A percentile compares a stretch with the other conserved stretches of the same genome.
These are phyloP conservation scores for Leptopilina clavipes DNA, from an alignment of 1,140 invertebrate genomes.

Conservation along the genomic window DNA sequence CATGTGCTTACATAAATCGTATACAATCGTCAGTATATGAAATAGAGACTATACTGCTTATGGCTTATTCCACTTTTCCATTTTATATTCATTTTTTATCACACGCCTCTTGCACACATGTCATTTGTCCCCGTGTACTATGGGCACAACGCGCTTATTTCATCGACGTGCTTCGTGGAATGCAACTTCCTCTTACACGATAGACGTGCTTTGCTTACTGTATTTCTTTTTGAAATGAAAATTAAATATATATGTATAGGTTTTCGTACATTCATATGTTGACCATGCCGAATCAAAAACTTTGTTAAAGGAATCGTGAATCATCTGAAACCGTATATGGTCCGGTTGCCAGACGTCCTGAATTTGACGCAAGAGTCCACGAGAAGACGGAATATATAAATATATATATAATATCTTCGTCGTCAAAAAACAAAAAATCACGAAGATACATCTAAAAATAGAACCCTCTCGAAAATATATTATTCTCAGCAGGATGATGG, in stretches of 20 bases:
- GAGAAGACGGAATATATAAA: neutral
- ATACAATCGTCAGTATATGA: neutral
- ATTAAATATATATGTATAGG: neutral
- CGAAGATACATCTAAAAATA: neutral
- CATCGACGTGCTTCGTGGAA: slow-evolving; percentile 47
- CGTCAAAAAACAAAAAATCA: neutral
- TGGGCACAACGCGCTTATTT: neutral
- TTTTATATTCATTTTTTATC: slow-evolving; percentile 17
- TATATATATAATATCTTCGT: neutral
- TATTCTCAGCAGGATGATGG: slow-evolving; percentile 10
- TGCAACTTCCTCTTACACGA: slow-evolving; percentile 52
- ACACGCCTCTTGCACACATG: slow-evolving; percentile 4
- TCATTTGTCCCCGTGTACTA: neutral
- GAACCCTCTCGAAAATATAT: slow-evolving; percentile 14
- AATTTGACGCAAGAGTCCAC: slow-evolving; percentile 13
- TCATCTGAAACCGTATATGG: slow-evolving; percentile 10
- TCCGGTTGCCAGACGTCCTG: slow-evolving; percentile 12
- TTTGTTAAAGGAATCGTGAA: slow-evolving; percentile 22
- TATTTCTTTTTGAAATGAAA: slow-evolving; percentile 5
- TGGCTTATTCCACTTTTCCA: neutral
- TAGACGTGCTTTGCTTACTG: slow-evolving; percentile 51
- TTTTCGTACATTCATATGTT: neutral
- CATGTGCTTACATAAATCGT: slow-evolving; percentile 15
- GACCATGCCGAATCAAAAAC: neutral
- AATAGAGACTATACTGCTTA: neutral